Evolutionary conservation across 2,113 vertebrate genomes (phyloP).

Genomic region (Brachyhypopomus occidentalis): DNA sequence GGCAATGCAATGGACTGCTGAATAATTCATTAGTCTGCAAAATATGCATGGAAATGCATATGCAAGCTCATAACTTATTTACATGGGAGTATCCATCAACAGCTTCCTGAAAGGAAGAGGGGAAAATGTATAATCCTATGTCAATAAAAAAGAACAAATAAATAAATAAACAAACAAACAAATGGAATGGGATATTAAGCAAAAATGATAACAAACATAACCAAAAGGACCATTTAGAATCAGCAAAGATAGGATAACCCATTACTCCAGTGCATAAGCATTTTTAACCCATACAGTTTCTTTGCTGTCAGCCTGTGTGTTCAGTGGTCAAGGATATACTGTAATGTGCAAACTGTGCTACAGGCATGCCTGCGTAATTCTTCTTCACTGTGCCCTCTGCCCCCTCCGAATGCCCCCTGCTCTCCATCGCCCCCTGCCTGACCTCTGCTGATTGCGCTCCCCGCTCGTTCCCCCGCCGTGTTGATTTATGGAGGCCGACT

Average conservation of each 20-base stretch:
- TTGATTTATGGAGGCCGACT: not conserved
- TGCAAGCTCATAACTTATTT: slow-evolving; percentile 39
- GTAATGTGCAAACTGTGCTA: not conserved
- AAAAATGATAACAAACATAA: too few relatives aligned
- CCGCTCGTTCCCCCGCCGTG: not conserved
- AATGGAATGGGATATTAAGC: too few relatives aligned
- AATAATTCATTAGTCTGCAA: slow-evolving; percentile 46
- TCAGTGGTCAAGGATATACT: not conserved
- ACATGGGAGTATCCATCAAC: slow-evolving; percentile 35
- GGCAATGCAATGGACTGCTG: slow-evolving; percentile 38
- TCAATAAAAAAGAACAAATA: not conserved
- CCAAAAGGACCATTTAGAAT: too few relatives aligned
- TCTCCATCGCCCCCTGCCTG: not conserved
- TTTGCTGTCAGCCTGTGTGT: not conserved
- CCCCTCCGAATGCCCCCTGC: not conserved
- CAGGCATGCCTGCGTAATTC: not conserved
- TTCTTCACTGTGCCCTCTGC: not conserved
- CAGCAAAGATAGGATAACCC: too few relatives aligned
- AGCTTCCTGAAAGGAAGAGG: slow-evolving; percentile 6
- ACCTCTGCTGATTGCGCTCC: not conserved
- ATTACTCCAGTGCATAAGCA: not conserved
- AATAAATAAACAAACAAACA: not conserved
- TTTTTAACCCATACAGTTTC: not conserved
- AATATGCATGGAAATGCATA: slow-evolving; percentile 44
- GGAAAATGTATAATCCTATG: not conserved